Evolutionary conservation across 2,113 vertebrate genomes (phyloP), one percentile per base, ranked within the genome.

Genomic region (Ploceus nigricollis): DNA sequence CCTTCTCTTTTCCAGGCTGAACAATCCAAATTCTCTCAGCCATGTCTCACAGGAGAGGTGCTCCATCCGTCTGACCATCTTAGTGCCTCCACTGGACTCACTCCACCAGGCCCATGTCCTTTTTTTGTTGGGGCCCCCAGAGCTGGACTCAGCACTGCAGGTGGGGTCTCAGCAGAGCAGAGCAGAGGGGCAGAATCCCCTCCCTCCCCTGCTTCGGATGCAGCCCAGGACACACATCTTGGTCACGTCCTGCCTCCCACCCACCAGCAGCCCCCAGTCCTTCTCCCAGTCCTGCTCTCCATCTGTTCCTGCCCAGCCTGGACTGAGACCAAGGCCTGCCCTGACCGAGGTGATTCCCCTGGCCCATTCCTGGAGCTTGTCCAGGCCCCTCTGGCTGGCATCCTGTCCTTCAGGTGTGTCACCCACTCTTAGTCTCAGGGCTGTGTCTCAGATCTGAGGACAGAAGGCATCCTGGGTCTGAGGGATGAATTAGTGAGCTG

Each of bases 181-280:
- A 14, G 24, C 16, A n/a, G 35, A 42, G 23, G 35, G 23, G 15
- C 17, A 69, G 31, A 37, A 71, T 25, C 21, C 31, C 24, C 48
- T 50, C 48, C 56, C 45, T 51, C 25, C 37, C 24, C 10, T 3
- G 20, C 45, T 51, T 7, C 25, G 31, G 31, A 8, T 71, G 31
- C 39, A 45, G 47, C 68, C 47, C 47, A 44, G 68, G 27, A 17
- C 21, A 9, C 0, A 13, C 0, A 1, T 24, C 12, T 0, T 0
- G 27, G 27, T 21, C 39, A 11, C 25, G 27, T 61, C 66, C 66
- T 37, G 61, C 15, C 33, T 60, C 20, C 28, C 57, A 22, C 9
- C 39, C 39, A 33, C 33, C 39, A 71, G 27, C 6, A 63, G 3
- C 11, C 16, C 25, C 27, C n/a, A 61, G 66, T 16, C 45, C 35